A percentile compares a stretch with the other conserved stretches of the same genome.
phyloP scores from a whole-genome alignment of 2,797 vertebrate genomes.

The Urosaurus nigricauda region DNA sequence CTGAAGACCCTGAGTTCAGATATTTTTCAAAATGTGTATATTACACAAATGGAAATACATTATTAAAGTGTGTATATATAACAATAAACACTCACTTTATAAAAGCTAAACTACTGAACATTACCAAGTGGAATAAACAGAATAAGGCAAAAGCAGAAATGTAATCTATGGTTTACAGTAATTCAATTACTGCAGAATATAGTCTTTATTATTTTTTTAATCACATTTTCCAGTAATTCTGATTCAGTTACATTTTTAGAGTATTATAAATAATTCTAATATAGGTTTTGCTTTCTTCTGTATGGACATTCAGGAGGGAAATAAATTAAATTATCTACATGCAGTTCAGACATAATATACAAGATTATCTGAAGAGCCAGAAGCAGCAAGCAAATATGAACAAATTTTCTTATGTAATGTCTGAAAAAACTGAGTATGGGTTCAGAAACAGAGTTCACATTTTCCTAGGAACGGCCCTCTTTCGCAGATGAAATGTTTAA shows the following conservation, averaged over 20 bases:
- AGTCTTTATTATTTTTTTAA: slow-evolving; percentile 62
- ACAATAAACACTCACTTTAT: slow-evolving; percentile 23
- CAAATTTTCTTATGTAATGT: slow-evolving; percentile 74
- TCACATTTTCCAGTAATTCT: slow-evolving; percentile 75
- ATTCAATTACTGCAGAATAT: slow-evolving; percentile 71
- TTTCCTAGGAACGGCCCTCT: slow-evolving; percentile 79
- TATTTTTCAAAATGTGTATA: background rate
- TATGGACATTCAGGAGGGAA: slow-evolving; percentile 76
- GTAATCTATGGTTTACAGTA: slow-evolving; percentile 73
- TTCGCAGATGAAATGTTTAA: slow-evolving; percentile 78
- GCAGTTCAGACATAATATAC: slow-evolving; percentile 77
- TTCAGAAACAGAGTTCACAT: slow-evolving; percentile 70
- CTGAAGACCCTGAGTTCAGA: background rate
- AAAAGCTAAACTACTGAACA: slow-evolving; percentile 43
- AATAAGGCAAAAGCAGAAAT: slow-evolving; percentile 71
- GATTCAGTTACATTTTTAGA: slow-evolving; percentile 77
- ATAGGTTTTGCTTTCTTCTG: slow-evolving; percentile 76
- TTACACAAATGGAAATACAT: background rate
- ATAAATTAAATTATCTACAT: slow-evolving; percentile 80
- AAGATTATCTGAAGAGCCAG: slow-evolving; percentile 79
- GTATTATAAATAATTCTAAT: slow-evolving; percentile 81
- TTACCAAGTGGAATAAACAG: slow-evolving; percentile 53
- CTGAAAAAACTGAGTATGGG: slow-evolving; percentile 67
- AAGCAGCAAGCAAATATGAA: slow-evolving; percentile 73
- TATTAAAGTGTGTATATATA: slow-evolving; percentile 33